phyloP scores from a whole-genome alignment of 2,797 vertebrate genomes.

The Cyprinodon diabolis region DNA sequence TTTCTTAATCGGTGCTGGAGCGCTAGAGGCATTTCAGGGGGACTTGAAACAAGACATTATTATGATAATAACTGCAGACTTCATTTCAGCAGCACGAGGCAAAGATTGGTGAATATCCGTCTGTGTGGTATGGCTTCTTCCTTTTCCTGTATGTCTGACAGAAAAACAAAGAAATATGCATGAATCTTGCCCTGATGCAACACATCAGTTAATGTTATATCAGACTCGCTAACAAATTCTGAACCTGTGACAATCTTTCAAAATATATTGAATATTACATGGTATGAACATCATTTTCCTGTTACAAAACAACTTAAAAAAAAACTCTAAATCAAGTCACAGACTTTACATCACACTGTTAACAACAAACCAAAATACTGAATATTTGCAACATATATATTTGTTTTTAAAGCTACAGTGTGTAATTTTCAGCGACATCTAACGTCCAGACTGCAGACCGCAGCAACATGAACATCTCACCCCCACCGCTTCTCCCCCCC shows the following conservation, averaged over 20 bases:
- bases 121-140: conserved; percentile 49
- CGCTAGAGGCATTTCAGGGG: conserved; percentile 74
- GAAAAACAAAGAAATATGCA: conserved; percentile 23
- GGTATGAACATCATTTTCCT: not conserved
- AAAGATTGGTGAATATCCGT: conserved; percentile 30
- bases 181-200: conserved; percentile 9
- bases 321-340: too few relatives aligned
- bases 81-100: conserved; percentile 52
- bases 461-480: too few relatives aligned
- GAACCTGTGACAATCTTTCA: not conserved
- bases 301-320: not conserved
- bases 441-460: too few relatives aligned
- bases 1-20: conserved; percentile 76
- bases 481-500: too few relatives aligned
- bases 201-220: not conserved
- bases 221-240: not conserved
- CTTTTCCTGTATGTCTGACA: conserved; percentile 44
- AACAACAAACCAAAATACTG: too few relatives aligned
- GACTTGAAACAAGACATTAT: conserved; percentile 80
- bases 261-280: not conserved
- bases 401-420: too few relatives aligned
- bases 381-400: too few relatives aligned
- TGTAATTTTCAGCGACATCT: too few relatives aligned
- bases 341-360: too few relatives aligned
- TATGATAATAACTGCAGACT: conserved; percentile 78